These are phyloP conservation scores for Erpetoichthys calabaricus DNA, from an alignment of 2,797 vertebrate genomes.

Conservation along the genomic window DNA sequence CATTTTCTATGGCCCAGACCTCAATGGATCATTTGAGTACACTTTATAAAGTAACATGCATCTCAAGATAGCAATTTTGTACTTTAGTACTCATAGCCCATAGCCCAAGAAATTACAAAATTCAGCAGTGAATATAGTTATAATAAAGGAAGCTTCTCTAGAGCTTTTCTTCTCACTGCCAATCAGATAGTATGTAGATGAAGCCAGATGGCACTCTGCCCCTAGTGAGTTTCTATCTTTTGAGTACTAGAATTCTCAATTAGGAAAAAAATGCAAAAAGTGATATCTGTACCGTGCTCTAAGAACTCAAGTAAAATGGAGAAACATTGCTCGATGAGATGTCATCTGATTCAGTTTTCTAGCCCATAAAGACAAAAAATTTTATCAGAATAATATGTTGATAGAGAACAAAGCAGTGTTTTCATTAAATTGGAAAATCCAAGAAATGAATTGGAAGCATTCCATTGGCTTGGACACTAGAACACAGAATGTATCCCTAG, in stretches of 20 bases:
- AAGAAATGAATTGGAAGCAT: no score
- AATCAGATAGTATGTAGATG: conserved; percentile 32
- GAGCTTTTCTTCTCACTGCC: conserved; percentile 24
- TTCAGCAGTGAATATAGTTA: conserved; percentile 24
- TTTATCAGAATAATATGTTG: no score
- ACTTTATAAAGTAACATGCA: conserved; percentile 28
- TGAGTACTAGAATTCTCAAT: conserved; percentile 62
- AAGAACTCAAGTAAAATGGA: no score
- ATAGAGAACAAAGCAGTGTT: no score
- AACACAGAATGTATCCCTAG: no score
- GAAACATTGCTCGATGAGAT: no score
- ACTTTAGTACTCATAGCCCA: conserved; percentile 33
- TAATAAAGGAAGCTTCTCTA: conserved; percentile 32
- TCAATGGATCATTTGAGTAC: conserved; percentile 32
- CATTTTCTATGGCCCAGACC: conserved; percentile 30
- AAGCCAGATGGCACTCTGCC: conserved; percentile 74
- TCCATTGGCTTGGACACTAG: no score
- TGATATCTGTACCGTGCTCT: no score
- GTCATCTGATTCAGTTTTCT: no score
- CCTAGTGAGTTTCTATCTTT: conserved; percentile 59
- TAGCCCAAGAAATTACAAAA: conserved; percentile 32
- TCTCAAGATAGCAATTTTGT: conserved; percentile 47
- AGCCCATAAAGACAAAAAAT: no score
- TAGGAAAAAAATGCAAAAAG: conserved; percentile 35
- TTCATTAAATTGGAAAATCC: no score